Percentiles rank a stretch among this genome's conserved stretches.
Evolutionary conservation across 2,888 invertebrate genomes (phyloP).

Genomic region (Cosmorhoe ocellata): DNA sequence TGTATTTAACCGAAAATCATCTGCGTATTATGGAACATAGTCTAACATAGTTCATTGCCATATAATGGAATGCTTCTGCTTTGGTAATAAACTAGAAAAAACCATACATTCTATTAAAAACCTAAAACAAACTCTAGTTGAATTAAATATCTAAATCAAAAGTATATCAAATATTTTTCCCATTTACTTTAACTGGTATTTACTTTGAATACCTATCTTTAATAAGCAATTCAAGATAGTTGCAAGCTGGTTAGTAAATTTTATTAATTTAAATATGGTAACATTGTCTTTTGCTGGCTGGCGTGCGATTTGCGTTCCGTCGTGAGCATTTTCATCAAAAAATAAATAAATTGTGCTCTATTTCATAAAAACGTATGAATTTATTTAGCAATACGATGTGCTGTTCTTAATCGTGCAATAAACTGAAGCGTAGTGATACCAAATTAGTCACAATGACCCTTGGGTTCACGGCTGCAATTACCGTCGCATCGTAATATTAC

Average conservation of each 20-base stretch:
- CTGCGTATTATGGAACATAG: constrained; percentile 6
- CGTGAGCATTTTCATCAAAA: constrained; percentile 49
- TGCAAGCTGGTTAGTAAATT: no score
- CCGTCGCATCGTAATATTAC: constrained; percentile 65
- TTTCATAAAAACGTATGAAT: constrained; percentile 21
- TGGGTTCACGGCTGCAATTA: constrained; percentile 69
- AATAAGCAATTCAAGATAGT: no score
- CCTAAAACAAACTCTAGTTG: no score
- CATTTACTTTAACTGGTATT: no score
- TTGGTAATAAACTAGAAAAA: no score
- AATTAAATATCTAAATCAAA: no score
- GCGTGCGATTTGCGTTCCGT: constrained; percentile 75
- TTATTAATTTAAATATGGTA: constrained; percentile 11
- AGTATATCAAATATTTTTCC: no score
- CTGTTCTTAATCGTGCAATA: constrained; percentile 30
- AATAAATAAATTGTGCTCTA: constrained; percentile 41
- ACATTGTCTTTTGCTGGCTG: constrained; percentile 61
- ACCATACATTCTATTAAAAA: background rate
- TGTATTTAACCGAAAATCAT: no score
- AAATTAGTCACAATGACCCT: constrained; percentile 62
- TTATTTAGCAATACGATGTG: constrained; percentile 23
- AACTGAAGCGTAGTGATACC: constrained; percentile 34
- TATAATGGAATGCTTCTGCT: background rate
- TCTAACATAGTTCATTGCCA: constrained; percentile 7
- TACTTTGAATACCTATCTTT: no score